Conservation (phyloP, 2,888 invertebrate genomes). For the Parnassius glacialis region DNA sequence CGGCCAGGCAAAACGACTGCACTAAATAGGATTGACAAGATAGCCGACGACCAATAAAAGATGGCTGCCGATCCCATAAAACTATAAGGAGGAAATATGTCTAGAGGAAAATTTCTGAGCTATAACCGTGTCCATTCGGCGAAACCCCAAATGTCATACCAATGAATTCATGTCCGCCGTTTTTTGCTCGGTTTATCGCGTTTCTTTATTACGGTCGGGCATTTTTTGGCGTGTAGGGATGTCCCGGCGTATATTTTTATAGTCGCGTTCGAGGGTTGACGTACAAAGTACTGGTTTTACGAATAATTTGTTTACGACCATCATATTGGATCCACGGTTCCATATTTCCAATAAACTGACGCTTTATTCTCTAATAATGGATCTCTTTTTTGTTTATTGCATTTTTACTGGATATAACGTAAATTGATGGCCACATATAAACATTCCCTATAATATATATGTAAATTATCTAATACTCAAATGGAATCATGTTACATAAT, state of each 20-base stretch:
- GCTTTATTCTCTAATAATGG: conserved; percentile 40
- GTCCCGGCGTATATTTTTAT: conserved; percentile 52
- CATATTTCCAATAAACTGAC: conserved; percentile 43
- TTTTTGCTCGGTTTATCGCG: conserved; percentile 77
- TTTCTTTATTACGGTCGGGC: conserved; percentile 76
- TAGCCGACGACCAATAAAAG: conserved; percentile 73
- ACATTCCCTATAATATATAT: too few relatives aligned
- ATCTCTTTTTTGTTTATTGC: conserved; percentile 41
- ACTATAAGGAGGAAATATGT: conserved; percentile 77
- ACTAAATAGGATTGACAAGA: conserved; percentile 74
- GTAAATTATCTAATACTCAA: too few relatives aligned
- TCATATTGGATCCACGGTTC: conserved; percentile 65
- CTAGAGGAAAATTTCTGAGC: conserved; percentile 44
- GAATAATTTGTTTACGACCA: conserved; percentile 74
- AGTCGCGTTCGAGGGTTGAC: conserved; percentile 54
- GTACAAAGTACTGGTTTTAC: conserved; percentile 52
- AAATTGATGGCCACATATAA: conserved; percentile 18
- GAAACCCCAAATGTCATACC: conserved; percentile 77
- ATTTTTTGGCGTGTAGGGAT: conserved; percentile 53
- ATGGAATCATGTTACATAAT: too few relatives aligned
- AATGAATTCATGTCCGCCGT: conserved; percentile 77
- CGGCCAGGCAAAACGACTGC: conserved; percentile 50
- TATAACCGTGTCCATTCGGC: conserved; percentile 70
- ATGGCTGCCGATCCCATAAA: conserved; percentile 71
- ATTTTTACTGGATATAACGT: conserved; percentile 32